phyloP scores from a whole-genome alignment of 2,797 vertebrate genomes.

The Tenualosa ilisha region DNA sequence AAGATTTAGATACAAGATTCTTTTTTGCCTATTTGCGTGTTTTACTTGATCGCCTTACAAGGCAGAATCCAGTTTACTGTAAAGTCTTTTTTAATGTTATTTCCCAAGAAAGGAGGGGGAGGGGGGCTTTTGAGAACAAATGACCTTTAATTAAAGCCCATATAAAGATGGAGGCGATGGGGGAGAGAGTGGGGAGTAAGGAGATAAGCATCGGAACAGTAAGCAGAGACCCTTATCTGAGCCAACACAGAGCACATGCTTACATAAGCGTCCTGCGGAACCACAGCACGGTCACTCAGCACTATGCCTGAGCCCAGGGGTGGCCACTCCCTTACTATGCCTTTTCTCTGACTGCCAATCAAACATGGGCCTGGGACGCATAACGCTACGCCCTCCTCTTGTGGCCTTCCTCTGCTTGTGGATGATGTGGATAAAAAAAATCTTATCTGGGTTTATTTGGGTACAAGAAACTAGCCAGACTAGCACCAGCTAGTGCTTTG shows the following conservation, averaged over 20 bases:
- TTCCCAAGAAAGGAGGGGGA: not conserved
- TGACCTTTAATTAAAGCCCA: constrained; percentile 30
- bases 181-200: constrained; percentile 19
- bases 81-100: not conserved
- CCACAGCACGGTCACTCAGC: not conserved
- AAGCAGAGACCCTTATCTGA: constrained; percentile 43
- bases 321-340: not conserved
- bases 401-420: not conserved
- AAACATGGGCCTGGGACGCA: not conserved
- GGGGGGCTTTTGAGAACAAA: not conserved
- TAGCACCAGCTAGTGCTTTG: no score
- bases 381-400: not conserved
- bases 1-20: not conserved
- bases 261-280: constrained; percentile 15
- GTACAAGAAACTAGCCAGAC: not conserved
- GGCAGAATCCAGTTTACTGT: not conserved
- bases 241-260: constrained; percentile 5
- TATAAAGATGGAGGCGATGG: constrained; percentile 30
- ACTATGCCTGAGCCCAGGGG: not conserved
- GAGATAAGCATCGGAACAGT: constrained; percentile 43
- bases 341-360: not conserved
- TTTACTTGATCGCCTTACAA: not conserved
- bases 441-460: not conserved
- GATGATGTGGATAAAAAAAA: not conserved
- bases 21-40: constrained; percentile 8